These are phyloP conservation scores for Melieria omissa DNA, from an alignment of 2,888 invertebrate species.

Conservation along the genomic window DNA sequence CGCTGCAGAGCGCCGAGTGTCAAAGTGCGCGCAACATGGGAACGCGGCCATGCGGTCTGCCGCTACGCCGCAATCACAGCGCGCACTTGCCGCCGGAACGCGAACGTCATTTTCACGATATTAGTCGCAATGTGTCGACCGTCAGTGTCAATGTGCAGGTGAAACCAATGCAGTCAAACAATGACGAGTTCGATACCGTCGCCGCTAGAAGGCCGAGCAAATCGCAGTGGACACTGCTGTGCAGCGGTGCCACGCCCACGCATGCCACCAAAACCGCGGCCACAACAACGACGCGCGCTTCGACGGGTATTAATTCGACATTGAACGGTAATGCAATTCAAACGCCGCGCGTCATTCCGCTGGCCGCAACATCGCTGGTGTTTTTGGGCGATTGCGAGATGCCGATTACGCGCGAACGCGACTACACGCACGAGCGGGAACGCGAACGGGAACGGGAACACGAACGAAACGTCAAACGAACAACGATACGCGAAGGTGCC, in stretches of 20 bases:
- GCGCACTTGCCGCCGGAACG: neutral
- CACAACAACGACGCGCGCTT: constrained; percentile 23
- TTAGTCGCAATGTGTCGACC: constrained; percentile 33
- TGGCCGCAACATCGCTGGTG: constrained; percentile 53
- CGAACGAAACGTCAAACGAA: neutral
- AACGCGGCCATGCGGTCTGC: neutral
- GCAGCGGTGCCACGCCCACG: constrained; percentile 49
- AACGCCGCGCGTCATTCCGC: constrained; percentile 49
- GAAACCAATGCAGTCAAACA: constrained; percentile 19
- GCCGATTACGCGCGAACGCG: constrained; percentile 52
- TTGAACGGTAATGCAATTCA: constrained; percentile 43
- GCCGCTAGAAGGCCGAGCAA: constrained; percentile 1
- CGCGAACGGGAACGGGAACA: neutral
- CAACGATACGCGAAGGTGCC: too few relatives aligned
- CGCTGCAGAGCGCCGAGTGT: constrained; percentile 25
- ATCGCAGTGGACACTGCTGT: constrained; percentile 56
- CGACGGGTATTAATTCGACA: neutral
- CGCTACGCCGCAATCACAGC: constrained; percentile 27
- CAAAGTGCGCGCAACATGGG: constrained; percentile 25
- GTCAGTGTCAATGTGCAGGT: constrained; percentile 52
- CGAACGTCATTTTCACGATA: neutral
- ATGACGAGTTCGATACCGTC: neutral
- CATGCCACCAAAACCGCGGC: constrained; percentile 19
- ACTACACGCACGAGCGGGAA: neutral
- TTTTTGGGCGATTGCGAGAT: constrained; percentile 60